Evolutionary conservation across 2,888 invertebrate species (phyloP), one percentile per base, ranked within the genome.

Genomic region (Axea sp.): DNA sequence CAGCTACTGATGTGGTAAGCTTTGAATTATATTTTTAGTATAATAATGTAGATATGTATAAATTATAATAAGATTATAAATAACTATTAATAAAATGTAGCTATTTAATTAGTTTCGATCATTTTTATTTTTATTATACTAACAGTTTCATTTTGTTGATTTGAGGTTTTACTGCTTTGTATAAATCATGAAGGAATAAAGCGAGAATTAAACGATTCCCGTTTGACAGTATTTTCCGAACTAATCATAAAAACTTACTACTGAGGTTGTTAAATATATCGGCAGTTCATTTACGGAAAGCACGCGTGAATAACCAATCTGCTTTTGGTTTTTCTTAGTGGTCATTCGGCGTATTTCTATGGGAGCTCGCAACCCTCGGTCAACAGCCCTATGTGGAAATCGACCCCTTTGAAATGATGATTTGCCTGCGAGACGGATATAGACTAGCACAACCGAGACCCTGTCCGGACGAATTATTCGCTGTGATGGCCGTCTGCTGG

Each of bases 391-490:
- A 96, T 83, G 92, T 93, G 7, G 97, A 98, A 84, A 92, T 98
- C 28, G 96, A 97, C 88, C 95, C 97, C 6, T 95, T 95, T 80
- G 97, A 98, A 86, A 95, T 98, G 89, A 93, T 93, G 73, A 93
- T 93, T 14, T 95, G 95, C 87, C 91, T 98, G 19, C 92, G 93
- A 76, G 95, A 95, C 82, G 98, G 97, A 11, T 96, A 96, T 87
- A 90, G 98, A 81, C 91, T 97, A 71, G 92, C 94, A 0, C 97
- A 97, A 85, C 98, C 98, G 0, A 91, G 94, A 81, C 96, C 96
- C 88, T 98, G 98, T 87, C 98, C 98, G 3, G 98, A 98, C 89
- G 96, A 98, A 90, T 89, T 98, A 94, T 93, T 92, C 82, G 92
- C 92, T 39, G 89, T 93, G 68, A 94, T 93, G 93, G 92, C 92